These are phyloP conservation scores for Serrognathus titanus DNA, from an alignment of 2,888 invertebrate species.

Conservation along the genomic window DNA sequence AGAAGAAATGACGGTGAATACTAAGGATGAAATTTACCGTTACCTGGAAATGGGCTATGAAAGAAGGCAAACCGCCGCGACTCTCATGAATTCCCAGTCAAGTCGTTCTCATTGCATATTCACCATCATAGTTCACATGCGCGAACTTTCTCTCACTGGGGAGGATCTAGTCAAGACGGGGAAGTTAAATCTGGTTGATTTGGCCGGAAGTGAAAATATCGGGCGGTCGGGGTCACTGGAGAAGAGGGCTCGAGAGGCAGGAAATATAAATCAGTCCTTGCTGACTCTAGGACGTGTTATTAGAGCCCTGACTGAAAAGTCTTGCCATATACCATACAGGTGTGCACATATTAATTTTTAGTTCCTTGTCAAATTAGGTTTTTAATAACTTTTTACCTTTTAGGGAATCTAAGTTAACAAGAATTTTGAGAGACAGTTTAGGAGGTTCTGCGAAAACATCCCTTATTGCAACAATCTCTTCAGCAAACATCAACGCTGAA, in stretches of 20 bases:
- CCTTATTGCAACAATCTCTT: slow-evolving; percentile 94
- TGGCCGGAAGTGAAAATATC: slow-evolving; percentile 97
- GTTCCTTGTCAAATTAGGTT: background rate
- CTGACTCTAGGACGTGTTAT: slow-evolving; percentile 94
- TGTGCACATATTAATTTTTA: slow-evolving; percentile 36
- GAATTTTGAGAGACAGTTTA: slow-evolving; percentile 91
- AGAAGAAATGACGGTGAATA: slow-evolving; percentile 86
- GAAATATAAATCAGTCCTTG: slow-evolving; percentile 93
- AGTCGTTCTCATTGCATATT: slow-evolving; percentile 97
- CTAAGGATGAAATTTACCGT: slow-evolving; percentile 82
- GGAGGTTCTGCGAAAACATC: slow-evolving; percentile 97
- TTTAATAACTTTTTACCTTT: too few species aligned
- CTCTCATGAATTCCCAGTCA: slow-evolving; percentile 91
- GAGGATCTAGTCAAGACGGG: slow-evolving; percentile 92
- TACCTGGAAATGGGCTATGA: slow-evolving; percentile 85
- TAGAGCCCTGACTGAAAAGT: slow-evolving; percentile 86
- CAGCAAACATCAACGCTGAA: slow-evolving; percentile 81
- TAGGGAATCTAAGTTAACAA: slow-evolving; percentile 94
- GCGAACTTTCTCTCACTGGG: slow-evolving; percentile 83
- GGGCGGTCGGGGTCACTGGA: slow-evolving; percentile 93
- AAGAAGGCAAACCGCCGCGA: slow-evolving; percentile 85
- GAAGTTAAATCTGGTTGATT: slow-evolving; percentile 94
- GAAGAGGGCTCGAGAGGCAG: slow-evolving; percentile 85
- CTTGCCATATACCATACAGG: slow-evolving; percentile 93
- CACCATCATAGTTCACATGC: slow-evolving; percentile 88